A percentile compares a stretch with the other conserved stretches of the same genome.
These are phyloP conservation scores for Gallinago media DNA, from an alignment of 2,113 vertebrate genomes.

Conservation along the genomic window DNA sequence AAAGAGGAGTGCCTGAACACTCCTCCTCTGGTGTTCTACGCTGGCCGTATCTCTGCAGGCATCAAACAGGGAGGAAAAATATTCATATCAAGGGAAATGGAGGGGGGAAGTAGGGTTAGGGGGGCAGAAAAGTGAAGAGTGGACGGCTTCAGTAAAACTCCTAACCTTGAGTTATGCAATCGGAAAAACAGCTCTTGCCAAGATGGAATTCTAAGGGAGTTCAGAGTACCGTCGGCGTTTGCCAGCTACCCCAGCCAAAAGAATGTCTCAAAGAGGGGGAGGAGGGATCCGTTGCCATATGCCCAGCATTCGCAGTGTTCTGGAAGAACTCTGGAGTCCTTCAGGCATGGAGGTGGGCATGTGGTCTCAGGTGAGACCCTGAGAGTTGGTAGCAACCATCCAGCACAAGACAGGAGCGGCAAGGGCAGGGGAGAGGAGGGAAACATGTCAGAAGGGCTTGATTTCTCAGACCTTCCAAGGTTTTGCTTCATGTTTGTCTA, in stretches of 20 bases:
- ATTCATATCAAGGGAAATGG: not conserved
- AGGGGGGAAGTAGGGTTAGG: not conserved
- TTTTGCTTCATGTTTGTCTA: not conserved
- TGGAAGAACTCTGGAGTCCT: not conserved
- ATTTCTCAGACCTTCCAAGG: not conserved
- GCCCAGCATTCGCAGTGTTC: not conserved
- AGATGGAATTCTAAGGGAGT: not conserved
- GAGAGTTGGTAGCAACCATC: rapidly evolving
- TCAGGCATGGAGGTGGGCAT: not conserved
- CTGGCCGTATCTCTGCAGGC: not conserved
- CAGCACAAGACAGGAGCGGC: not conserved
- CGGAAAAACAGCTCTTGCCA: conserved; percentile 42
- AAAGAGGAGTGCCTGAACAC: not conserved
- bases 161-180: conserved; percentile 64
- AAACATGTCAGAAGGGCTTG: not conserved
- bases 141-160: not conserved
- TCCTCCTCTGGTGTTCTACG: not conserved
- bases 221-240: conserved; percentile 34
- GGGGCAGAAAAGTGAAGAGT: not conserved
- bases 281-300: not conserved
- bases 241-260: conserved; percentile 58
- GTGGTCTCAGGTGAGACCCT: not conserved
- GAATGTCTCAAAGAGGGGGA: conserved; percentile 27
- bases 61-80: not conserved
- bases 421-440: not conserved